Base-by-base conservation (phyloP, 2,888 invertebrate genomes). In the Mimachlamys varia region DNA sequence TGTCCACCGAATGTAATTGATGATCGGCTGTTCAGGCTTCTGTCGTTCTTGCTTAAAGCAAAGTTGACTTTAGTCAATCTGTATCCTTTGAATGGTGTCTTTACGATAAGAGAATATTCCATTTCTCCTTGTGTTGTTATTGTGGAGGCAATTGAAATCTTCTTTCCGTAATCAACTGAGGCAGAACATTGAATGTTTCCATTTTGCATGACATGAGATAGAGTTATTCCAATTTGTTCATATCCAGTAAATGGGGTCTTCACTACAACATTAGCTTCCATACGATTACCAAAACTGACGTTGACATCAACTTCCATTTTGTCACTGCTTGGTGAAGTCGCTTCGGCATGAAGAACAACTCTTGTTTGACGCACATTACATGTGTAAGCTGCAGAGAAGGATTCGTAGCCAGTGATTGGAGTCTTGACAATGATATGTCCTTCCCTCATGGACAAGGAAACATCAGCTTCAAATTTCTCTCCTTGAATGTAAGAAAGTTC, bases 11-110 rank as follows among this genome's bases (percentile, higher is more conserved):
- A 89, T 12, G 49, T 19, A 3, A 93, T 2, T 53, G 92, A 90
- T 5, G 88, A 91, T 33, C 90, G 91, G 44, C 92, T 91, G 37
- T 89, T 91, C 22, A 92, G 50, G 22, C 89, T 90, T 33, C 91
- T 88, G 27, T 90, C 89, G 10, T 89, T 88, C 7, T 91, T 92
- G 10, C 90, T 88, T 87, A 92, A 89, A 10, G 89, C 55, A 55
- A 92, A 89, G 10, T 87, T 89, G 5, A 93, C 2, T 62, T 89
- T 91, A 49, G 89, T 90, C 58, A 62, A 88, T 89, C 91, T 88
- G n/a, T 90, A 93, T 38, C 91, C 91, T 38, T 89, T n/a, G 53
- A 93, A 90, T n/a, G 94, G 95, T 22, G 94, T 94, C 89, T 93
- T 93, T 0, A 94, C 49, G 33, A 88, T 92, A 12, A 94, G 55